phyloP scores from a whole-genome alignment of 2,888 invertebrate species.

The Andricus quercusramuli region DNA sequence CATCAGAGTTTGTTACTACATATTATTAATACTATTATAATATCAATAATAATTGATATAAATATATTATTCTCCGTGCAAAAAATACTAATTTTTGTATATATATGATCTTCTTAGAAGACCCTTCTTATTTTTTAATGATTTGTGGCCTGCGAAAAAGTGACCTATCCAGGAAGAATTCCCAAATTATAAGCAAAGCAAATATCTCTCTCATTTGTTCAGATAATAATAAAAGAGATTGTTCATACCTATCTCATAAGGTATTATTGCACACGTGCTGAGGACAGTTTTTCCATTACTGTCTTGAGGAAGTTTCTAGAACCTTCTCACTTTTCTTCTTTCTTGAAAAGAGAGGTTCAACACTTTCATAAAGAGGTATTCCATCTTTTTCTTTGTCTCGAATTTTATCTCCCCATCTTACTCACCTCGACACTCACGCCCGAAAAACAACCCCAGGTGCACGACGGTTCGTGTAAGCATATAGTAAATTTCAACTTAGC shows the following conservation, averaged over 20 bases:
- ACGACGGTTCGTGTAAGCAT: conserved; percentile 66
- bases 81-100: no score
- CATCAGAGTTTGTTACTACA: no score
- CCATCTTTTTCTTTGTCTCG: neutral
- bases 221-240: neutral
- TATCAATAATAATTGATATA: no score
- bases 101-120: no score
- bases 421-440: neutral
- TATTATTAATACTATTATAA: no score
- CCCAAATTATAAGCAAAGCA: no score
- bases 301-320: neutral
- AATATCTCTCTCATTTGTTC: neutral
- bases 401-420: neutral
- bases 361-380: neutral
- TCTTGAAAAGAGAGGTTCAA: neutral
- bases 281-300: conserved; percentile 3
- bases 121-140: no score
- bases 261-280: neutral
- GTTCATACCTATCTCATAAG: neutral
- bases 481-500: conserved; percentile 71
- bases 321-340: neutral
- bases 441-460: conserved; percentile 65
- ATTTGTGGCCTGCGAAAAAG: no score
- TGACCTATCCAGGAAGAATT: no score
- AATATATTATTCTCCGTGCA: no score